phyloP scores from a whole-genome alignment of 2,113 vertebrate species.

The Columba janthina region DNA sequence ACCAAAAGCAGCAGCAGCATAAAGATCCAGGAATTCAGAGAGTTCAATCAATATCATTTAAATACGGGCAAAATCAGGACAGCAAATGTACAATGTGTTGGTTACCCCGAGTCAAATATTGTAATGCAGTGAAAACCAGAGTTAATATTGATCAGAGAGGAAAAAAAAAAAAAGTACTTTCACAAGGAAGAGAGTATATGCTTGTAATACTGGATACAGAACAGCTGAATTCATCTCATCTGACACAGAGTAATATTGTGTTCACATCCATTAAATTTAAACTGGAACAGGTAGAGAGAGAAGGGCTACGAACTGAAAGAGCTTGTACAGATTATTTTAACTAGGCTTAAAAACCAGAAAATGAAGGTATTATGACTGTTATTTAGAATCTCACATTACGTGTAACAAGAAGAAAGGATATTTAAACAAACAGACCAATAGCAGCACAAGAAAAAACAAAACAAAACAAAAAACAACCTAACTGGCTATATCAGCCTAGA shows the following conservation, averaged over 20 bases:
- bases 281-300: background rate
- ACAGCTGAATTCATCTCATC: background rate
- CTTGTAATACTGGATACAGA: background rate
- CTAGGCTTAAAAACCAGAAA: background rate
- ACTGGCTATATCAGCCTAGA: background rate
- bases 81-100: background rate
- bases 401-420: background rate
- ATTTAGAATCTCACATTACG: background rate
- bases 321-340: background rate
- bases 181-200: background rate
- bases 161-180: background rate
- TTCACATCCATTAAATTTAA: background rate
- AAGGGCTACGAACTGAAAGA: background rate
- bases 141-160: background rate
- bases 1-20: background rate
- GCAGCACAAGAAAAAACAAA: background rate
- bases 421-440: background rate
- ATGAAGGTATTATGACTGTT: background rate
- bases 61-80: background rate
- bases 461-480: background rate
- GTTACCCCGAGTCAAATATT: background rate
- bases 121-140: background rate
- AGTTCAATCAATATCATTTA: background rate
- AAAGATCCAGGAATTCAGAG: background rate
- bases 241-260: background rate